Conservation (phyloP, 1,140 invertebrate genomes). For the Muscidifurax raptorellus region DNA sequence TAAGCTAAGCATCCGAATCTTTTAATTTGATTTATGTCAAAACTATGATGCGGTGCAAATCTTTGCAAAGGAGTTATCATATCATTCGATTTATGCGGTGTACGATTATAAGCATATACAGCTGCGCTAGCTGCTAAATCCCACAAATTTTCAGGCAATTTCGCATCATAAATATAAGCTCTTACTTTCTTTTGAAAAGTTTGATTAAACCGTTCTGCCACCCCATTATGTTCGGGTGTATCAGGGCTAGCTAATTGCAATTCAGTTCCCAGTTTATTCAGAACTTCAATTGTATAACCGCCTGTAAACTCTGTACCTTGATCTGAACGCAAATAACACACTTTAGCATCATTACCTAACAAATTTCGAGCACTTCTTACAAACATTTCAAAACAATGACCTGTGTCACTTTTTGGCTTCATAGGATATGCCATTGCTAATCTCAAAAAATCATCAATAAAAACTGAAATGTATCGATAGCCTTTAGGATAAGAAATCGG, state of each 20-base stretch:
- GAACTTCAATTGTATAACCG: constrained; percentile 39
- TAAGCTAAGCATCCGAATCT: too few species aligned
- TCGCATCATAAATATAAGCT: constrained; percentile 7
- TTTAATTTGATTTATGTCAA: constrained; percentile 34
- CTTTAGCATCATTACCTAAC: constrained; percentile 38
- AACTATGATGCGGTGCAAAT: constrained; percentile 24
- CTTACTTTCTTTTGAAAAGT: neutral
- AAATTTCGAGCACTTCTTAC: constrained; percentile 48
- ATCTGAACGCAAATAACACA: constrained; percentile 49
- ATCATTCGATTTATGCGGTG: constrained; percentile 50
- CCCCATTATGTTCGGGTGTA: constrained; percentile 13
- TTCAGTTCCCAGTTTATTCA: neutral
- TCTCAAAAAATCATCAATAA: constrained; percentile 51
- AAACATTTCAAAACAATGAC: constrained; percentile 46
- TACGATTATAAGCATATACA: constrained; percentile 58
- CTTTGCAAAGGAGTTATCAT: constrained; percentile 56
- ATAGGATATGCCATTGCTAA: constrained; percentile 50
- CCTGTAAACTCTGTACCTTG: constrained; percentile 51
- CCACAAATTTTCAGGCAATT: constrained; percentile 59
- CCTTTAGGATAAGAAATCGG: constrained; percentile 40
- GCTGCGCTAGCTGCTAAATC: constrained; percentile 58
- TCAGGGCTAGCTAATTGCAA: too few species aligned
- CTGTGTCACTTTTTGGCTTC: constrained; percentile 40
- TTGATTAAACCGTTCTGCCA: constrained; percentile 28
- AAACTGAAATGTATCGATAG: constrained; percentile 49